A percentile compares a stretch with the other conserved stretches of the same genome.
Evolutionary conservation across 1,140 invertebrate genomes (phyloP).

Genomic region (Aradophagus sp.): DNA sequence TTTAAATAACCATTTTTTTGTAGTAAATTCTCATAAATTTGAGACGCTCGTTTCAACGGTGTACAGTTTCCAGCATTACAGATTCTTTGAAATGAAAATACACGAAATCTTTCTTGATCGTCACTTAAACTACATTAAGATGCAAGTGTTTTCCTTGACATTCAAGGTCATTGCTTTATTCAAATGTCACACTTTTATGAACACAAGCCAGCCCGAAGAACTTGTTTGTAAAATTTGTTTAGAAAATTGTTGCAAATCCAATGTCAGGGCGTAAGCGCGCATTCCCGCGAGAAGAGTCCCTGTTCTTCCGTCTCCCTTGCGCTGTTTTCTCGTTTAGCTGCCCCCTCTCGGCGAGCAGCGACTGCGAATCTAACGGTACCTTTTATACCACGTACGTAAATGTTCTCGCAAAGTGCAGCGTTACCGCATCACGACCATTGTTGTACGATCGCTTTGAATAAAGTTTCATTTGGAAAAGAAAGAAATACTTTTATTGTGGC

Average conservation of each 20-base stretch:
- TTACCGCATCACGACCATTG: constrained; percentile 56
- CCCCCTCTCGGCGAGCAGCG: constrained; percentile 27
- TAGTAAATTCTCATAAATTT: too few relatives aligned
- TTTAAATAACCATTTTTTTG: too few relatives aligned
- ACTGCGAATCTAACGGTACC: constrained; percentile 69
- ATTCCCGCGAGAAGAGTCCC: constrained; percentile 54
- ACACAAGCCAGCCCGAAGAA: too few relatives aligned
- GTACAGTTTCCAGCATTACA: too few relatives aligned
- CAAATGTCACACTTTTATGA: too few relatives aligned
- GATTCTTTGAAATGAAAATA: too few relatives aligned
- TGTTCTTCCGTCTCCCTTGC: constrained; percentile 27
- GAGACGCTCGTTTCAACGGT: too few relatives aligned
- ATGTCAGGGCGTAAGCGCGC: constrained; percentile 12
- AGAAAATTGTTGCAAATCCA: constrained; percentile 8
- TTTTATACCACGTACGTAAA: constrained; percentile 67
- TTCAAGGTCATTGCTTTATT: too few relatives aligned
- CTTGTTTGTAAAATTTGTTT: too few relatives aligned
- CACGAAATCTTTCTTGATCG: too few relatives aligned
- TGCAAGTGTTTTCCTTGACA: too few relatives aligned
- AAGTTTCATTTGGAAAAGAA: constrained; percentile 45
- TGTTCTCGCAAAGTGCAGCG: constrained; percentile 56
- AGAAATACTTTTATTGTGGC: constrained; percentile 37
- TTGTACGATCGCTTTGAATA: constrained; percentile 54
- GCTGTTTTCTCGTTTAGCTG: constrained; percentile 27
- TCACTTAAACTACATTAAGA: too few relatives aligned